Conservation (phyloP, 2,113 vertebrate species). For the Bucco capensis region DNA sequence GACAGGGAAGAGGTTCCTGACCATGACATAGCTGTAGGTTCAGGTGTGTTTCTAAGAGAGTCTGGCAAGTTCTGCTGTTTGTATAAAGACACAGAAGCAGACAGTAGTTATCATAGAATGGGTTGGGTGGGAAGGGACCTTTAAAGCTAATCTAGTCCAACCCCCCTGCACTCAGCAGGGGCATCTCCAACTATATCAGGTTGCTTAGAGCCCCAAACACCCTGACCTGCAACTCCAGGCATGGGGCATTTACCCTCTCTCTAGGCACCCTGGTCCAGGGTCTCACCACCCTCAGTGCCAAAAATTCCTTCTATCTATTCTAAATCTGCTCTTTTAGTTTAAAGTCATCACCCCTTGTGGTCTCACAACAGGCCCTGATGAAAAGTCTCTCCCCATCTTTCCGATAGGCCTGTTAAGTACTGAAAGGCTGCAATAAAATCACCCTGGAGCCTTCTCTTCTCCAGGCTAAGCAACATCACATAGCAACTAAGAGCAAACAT, state of each 20-base stretch:
- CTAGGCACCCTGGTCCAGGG: neutral
- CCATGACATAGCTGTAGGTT: neutral
- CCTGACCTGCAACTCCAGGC: neutral
- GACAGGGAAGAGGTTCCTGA: neutral
- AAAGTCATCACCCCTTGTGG: neutral
- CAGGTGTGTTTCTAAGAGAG: neutral
- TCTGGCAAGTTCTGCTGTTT: neutral
- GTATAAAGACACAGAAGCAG: rapidly evolving
- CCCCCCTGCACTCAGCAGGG: neutral
- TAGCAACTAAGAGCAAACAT: neutral
- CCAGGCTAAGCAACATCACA: neutral
- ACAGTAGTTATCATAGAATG: neutral
- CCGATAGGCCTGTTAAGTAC: neutral
- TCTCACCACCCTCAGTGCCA: neutral
- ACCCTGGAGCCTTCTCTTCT: neutral
- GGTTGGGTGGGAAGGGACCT: neutral
- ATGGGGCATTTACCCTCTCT: neutral
- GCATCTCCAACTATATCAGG: neutral
- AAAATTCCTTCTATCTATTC: neutral
- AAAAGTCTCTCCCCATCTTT: neutral
- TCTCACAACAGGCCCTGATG: neutral
- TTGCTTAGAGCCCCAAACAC: neutral
- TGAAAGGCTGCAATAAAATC: neutral
- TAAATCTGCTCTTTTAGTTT: neutral
- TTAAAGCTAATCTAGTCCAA: neutral